Conservation (phyloP, 2,888 invertebrate species). For the Tridacna crocea region DNA sequence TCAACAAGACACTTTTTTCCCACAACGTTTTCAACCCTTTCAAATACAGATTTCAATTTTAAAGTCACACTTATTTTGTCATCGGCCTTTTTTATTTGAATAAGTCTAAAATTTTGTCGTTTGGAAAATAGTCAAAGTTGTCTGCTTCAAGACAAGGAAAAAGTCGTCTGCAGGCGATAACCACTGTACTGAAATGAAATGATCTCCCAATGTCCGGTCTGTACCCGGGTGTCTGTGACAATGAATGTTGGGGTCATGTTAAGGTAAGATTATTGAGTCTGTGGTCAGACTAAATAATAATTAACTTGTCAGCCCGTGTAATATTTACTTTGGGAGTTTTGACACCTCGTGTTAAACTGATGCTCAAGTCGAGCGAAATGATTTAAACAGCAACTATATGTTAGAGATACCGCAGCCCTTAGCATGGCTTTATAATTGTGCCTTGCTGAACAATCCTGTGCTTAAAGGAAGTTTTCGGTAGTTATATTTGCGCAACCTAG, state of each 20-base stretch:
- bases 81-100: no score
- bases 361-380: slow-evolving; percentile 6
- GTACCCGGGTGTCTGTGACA: slow-evolving; percentile 13
- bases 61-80: no score
- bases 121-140: not conserved
- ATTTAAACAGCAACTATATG: not conserved
- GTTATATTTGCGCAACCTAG: no score
- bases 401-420: no score
- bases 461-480: no score
- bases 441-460: no score
- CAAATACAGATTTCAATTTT: no score
- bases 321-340: slow-evolving; percentile 47
- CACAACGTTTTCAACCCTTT: no score
- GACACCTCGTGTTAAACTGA: slow-evolving; percentile 37
- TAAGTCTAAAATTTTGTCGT: no score
- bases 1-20: no score
- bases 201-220: slow-evolving; percentile 5
- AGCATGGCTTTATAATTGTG: no score
- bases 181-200: not conserved
- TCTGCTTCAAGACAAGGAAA: not conserved
- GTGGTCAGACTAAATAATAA: slow-evolving; percentile 43
- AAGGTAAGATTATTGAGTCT: slow-evolving; percentile 23
- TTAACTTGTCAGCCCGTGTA: slow-evolving; percentile 57
- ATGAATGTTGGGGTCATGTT: slow-evolving; percentile 13
- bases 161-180: not conserved